phyloP scores from a whole-genome alignment of 2,113 vertebrate genomes.

The Myocastor coypus region DNA sequence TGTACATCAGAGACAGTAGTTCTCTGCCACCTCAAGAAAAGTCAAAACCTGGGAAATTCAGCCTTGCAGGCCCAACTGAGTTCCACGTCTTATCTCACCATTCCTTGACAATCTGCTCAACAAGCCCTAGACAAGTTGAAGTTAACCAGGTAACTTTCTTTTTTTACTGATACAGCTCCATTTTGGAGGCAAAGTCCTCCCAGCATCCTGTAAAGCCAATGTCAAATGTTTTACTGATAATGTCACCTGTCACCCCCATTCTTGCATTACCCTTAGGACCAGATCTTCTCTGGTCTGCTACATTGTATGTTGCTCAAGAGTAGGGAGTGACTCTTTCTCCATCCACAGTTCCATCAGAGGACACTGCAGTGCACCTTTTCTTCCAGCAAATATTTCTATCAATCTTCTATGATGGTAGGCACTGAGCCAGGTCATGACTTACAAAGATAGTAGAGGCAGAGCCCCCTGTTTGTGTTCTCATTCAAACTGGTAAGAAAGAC shows the following conservation, averaged over 20 bases:
- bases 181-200: background rate
- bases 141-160: background rate
- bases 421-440: background rate
- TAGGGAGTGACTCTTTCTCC: background rate
- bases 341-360: background rate
- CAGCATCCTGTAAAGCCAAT: background rate
- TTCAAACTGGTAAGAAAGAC: background rate
- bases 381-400: background rate
- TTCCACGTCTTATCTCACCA: background rate
- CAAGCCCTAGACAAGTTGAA: background rate
- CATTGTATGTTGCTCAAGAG: background rate
- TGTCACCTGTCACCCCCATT: background rate
- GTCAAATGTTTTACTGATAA: background rate
- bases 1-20: background rate
- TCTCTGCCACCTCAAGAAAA: constrained; percentile 20
- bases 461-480: background rate
- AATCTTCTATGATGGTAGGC: background rate
- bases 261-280: background rate
- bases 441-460: background rate
- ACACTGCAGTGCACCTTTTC: background rate
- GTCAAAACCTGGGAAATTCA: background rate
- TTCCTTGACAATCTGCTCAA: background rate
- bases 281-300: background rate
- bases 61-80: background rate
- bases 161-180: background rate